Evolutionary conservation across 2,888 invertebrate genomes (phyloP).

Genomic region (Nephrotoma flavescens): DNA sequence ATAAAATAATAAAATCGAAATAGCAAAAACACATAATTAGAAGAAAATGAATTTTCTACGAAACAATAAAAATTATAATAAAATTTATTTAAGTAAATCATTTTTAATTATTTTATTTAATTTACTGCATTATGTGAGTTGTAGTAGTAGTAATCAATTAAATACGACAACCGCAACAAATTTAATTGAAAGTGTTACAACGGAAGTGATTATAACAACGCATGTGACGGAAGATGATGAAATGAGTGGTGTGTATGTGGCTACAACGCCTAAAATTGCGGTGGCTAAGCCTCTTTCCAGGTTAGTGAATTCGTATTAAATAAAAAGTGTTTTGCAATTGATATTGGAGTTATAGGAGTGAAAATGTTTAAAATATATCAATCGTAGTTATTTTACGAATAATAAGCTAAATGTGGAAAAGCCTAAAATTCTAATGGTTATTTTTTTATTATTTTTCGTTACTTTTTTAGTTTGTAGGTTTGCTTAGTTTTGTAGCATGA

Average conservation of each 20-base stretch:
- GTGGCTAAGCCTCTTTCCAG: background rate
- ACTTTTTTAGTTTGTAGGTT: too few species aligned
- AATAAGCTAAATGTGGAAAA: too few species aligned
- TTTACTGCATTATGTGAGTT: background rate
- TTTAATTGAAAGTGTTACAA: background rate
- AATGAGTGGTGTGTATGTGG: background rate
- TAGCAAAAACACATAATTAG: background rate
- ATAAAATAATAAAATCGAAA: background rate
- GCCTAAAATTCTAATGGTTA: too few species aligned
- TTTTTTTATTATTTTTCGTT: too few species aligned
- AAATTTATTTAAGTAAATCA: background rate
- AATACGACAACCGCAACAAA: background rate
- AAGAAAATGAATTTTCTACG: background rate
- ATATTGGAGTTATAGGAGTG: too few species aligned
- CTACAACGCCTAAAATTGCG: conserved; percentile 1
- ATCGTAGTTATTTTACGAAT: too few species aligned
- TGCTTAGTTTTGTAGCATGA: too few species aligned
- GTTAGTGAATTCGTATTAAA: background rate
- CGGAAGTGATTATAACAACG: background rate
- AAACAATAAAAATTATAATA: background rate
- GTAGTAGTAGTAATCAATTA: background rate
- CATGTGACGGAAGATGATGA: background rate
- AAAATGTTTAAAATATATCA: too few species aligned
- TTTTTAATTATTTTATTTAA: background rate
- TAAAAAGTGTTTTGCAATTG: too few species aligned